Conservation (phyloP, 2,888 invertebrate genomes). For the Diarsia rubi region DNA sequence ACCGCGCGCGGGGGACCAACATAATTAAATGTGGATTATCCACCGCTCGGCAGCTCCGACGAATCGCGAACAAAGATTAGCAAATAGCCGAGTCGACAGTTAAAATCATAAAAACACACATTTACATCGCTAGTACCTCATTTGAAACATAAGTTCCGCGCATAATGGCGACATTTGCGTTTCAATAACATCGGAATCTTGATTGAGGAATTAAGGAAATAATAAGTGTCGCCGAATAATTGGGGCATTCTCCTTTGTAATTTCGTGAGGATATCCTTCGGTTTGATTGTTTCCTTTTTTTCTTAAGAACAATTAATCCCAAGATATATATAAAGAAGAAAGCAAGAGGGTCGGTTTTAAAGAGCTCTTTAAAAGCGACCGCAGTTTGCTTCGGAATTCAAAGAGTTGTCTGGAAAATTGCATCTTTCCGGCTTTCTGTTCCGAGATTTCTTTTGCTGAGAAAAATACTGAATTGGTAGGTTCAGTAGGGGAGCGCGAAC, state of each 20-base stretch:
- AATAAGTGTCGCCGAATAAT: slow-evolving; percentile 40
- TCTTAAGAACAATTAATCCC: slow-evolving; percentile 56
- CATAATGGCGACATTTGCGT: slow-evolving; percentile 35
- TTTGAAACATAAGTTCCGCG: slow-evolving; percentile 36
- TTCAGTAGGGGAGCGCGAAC: not conserved
- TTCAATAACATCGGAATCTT: slow-evolving; percentile 45
- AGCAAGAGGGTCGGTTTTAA: slow-evolving; percentile 41
- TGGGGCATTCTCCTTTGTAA: slow-evolving; percentile 31
- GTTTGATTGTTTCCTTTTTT: slow-evolving; percentile 51
- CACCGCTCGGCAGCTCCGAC: slow-evolving; percentile 41
- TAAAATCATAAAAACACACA: slow-evolving; percentile 55
- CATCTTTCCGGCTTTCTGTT: slow-evolving; percentile 45
- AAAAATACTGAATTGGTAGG: slow-evolving; percentile 44
- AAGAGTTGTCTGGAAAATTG: slow-evolving; percentile 59
- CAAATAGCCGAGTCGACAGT: slow-evolving; percentile 31
- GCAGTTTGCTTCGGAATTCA: slow-evolving; percentile 47
- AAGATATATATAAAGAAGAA: slow-evolving; percentile 42
- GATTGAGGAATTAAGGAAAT: slow-evolving; percentile 57
- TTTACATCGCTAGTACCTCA: slow-evolving; percentile 52
- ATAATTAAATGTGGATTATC: slow-evolving; percentile 79
- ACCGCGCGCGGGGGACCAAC: slow-evolving; percentile 52
- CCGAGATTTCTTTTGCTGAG: slow-evolving; percentile 34
- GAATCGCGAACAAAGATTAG: slow-evolving; percentile 57
- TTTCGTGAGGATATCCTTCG: slow-evolving; percentile 38
- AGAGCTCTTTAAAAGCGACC: slow-evolving; percentile 38